These are phyloP conservation scores for Dioctria rufipes DNA, from an alignment of 2,888 invertebrate species.

Conservation along the genomic window DNA sequence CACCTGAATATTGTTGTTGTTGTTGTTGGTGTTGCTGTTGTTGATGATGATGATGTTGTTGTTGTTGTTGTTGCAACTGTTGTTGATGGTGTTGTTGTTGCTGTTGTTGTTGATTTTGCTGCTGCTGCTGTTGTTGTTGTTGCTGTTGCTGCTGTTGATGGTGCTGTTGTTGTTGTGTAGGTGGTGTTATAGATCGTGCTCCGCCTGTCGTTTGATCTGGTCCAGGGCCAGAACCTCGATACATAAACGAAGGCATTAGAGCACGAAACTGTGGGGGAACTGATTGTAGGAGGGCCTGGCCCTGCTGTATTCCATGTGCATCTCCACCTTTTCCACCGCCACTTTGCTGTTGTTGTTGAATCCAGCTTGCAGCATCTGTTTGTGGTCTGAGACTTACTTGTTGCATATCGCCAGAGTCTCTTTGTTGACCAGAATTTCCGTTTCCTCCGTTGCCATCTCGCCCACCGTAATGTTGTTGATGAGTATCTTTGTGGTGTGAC, in stretches of 20 bases:
- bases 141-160: constrained; percentile 50
- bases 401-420: constrained; percentile 52
- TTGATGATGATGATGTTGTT: constrained; percentile 32
- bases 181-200: constrained; percentile 62
- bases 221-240: constrained; percentile 65
- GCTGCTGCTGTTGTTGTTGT: constrained; percentile 33
- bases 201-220: constrained; percentile 55
- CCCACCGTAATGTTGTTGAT: constrained; percentile 57
- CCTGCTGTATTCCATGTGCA: constrained; percentile 53
- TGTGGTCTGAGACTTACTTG: constrained; percentile 69
- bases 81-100: background rate
- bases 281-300: constrained; percentile 61
- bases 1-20: constrained; percentile 46
- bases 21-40: constrained; percentile 48
- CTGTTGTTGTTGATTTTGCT: constrained; percentile 39
- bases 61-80: constrained; percentile 16
- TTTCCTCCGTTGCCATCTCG: constrained; percentile 60
- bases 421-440: constrained; percentile 50
- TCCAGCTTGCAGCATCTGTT: constrained; percentile 70
- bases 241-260: constrained; percentile 85
- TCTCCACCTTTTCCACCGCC: constrained; percentile 59
- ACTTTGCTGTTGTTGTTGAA: constrained; percentile 61
- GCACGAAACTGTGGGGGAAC: constrained; percentile 80
- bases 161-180: constrained; percentile 64
- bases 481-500: constrained; percentile 65